Evolutionary conservation across 92 coral and sea anemone species (phyloP).

Genomic region (Phymanthus crucifer): DNA sequence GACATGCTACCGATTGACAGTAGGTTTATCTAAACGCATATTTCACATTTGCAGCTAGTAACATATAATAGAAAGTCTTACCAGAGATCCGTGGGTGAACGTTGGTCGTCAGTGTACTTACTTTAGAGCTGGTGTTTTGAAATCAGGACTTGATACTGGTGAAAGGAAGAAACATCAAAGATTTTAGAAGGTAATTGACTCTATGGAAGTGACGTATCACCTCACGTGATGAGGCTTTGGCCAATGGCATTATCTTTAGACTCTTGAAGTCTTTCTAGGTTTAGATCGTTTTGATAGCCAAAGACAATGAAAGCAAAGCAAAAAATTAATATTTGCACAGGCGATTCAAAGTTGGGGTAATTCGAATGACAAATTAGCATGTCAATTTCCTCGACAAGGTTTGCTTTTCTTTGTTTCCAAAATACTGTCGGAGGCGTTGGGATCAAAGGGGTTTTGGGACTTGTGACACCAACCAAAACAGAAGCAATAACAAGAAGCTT

Average conservation of each 20-base stretch:
- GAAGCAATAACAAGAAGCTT: conserved; percentile 8
- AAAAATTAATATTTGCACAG: neutral
- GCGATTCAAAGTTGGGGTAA: neutral
- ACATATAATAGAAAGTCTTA: neutral
- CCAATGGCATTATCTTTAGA: neutral
- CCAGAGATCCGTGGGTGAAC: neutral
- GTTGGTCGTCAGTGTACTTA: neutral
- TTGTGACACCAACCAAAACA: conserved; percentile 9
- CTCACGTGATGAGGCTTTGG: neutral
- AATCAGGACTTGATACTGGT: neutral
- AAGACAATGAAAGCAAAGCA: neutral
- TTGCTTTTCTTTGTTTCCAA: neutral
- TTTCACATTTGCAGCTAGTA: neutral
- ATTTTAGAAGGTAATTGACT: neutral
- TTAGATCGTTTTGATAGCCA: neutral
- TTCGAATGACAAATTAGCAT: conserved; percentile 12
- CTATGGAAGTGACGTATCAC: neutral
- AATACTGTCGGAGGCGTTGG: conserved; percentile 1
- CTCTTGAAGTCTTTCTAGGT: neutral
- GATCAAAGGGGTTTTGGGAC: conserved; percentile 5
- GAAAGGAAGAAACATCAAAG: neutral
- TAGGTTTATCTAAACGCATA: too few relatives aligned
- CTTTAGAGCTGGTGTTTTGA: neutral
- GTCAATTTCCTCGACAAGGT: conserved; percentile 7
- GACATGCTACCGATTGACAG: too few relatives aligned